Conservation (phyloP, 2,113 vertebrate genomes). For the Haemorhous mexicanus region DNA sequence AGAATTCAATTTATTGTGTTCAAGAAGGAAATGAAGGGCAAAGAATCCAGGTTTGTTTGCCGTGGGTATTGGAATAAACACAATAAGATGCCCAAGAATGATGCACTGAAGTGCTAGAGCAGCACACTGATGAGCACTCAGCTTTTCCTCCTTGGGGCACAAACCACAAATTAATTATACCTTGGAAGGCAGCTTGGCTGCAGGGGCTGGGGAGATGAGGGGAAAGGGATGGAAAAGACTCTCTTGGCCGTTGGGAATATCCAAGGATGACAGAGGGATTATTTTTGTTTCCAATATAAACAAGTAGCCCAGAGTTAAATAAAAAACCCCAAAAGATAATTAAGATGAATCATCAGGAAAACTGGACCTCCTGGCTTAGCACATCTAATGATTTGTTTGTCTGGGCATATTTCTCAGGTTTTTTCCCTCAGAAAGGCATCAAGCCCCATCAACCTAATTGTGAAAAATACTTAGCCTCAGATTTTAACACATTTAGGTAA, state of each 20-base stretch:
- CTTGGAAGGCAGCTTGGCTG: slow-evolving; percentile 33
- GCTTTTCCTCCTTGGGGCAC: background rate
- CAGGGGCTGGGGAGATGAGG: background rate
- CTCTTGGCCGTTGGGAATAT: slow-evolving; percentile 6
- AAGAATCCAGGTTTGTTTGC: slow-evolving; percentile 15
- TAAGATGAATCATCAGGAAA: slow-evolving; percentile 11
- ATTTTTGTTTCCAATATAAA: background rate
- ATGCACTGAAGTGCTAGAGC: background rate
- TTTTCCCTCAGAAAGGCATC: background rate
- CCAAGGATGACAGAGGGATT: background rate
- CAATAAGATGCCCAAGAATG: background rate
- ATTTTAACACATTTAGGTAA: background rate
- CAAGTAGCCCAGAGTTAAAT: background rate
- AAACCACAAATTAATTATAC: slow-evolving; percentile 55
- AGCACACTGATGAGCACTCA: background rate
- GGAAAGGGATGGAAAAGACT: slow-evolving; percentile 21
- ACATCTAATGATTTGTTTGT: background rate
- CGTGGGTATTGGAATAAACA: slow-evolving; percentile 4
- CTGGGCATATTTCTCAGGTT: background rate
- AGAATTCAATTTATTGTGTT: background rate
- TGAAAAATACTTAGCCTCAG: background rate
- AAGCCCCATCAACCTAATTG: background rate
- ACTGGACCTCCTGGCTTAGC: background rate
- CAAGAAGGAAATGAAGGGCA: slow-evolving; percentile 31
- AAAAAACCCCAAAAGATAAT: background rate